Base-by-base conservation (phyloP, 2,888 invertebrate species). In the Ophion costatus region DNA sequence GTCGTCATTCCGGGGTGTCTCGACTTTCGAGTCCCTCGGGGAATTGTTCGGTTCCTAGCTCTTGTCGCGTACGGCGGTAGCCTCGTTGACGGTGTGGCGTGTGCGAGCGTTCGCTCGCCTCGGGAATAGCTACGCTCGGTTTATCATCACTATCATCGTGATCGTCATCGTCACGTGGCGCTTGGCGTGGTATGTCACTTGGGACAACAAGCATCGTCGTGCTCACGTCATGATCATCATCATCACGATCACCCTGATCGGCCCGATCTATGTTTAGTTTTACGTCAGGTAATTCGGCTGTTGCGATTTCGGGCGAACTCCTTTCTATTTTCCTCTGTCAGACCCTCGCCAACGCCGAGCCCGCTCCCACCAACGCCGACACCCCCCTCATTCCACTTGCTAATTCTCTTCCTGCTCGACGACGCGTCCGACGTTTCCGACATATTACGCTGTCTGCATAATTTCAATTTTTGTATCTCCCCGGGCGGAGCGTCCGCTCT, bases 391-490 rank as follows among this genome's bases (percentile, higher is more conserved):
- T 90, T 91, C 92, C 92, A 92, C 90, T 92, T 93, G 91, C 89
- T 76, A 87, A 91, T 91, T 89, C 89, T 91, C 89, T 91, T 93
- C 90, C 91, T 92, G 86, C 89, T 91, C 24, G 90, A 89, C 86
- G 92, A 90, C 67, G 90, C 90, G 66, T 93, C 93, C 80, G 93
- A 93, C 67, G 92, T 91, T 88, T 93, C 93, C 83, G 92, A 91
- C 66, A 89, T 90, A 87, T 92, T 93, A 57, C 96, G 94, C 79
- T 95, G 95, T 86, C 96, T 93, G 89, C 95, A 96, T 88, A 96
- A 94, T 91, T 96, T 96, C 42, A 96, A 91, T 91, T 96, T 96
- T 89, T 96, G 95, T 89, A 96, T 96, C 91, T 96, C 96, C 11
- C 96, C 96, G 3, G 93, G 93, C 0, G 93, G 93, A 14, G 93